Base-by-base conservation (phyloP, 2,888 invertebrate genomes). In the Megastigmus dorsalis region DNA sequence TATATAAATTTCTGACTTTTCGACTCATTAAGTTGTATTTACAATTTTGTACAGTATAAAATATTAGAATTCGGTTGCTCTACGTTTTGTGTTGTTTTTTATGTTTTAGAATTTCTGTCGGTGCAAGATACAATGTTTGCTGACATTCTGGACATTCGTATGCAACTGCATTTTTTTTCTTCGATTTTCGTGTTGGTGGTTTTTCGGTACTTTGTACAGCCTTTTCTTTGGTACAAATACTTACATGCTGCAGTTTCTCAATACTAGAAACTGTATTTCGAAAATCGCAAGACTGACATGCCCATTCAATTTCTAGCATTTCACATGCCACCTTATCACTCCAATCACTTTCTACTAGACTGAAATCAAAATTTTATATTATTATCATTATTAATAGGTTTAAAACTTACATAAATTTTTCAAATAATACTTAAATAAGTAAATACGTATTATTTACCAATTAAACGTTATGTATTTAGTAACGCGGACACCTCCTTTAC, bases 91-190 rank as follows among this genome's bases (percentile, higher is more conserved):
- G 89, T 79, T 88, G 89, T 83, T 92, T 95, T 85, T 93, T 95
- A 89, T 98, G 97, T 82, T 92, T 94, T 77, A 97, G 90, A 85
- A 96, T 94, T 86, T 97, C 96, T 23, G 95, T 93, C 3, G 95
- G 93, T 10, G 94, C 94, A 78, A 97, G 88, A 81, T 91, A 90
- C 71, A 96, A 87, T 4, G 90, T 91, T 80, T 92, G 89, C 2
- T 91, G 89, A 88, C 98, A 98, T 79, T 87, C 90, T 9, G 91
- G 89, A 86, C 98, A 98, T 79, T 90, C 90, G 88, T 92, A 96
- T 50, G 90, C 89, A 85, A 90, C 91, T 0, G 91, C 89, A 84
- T 93, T 93, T 67, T 92, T 85, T 81, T 90, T 90, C 13, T 82
- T 81, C 5, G 79, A 77, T 3, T 74, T 30, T 18, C 30, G 0